A percentile compares a stretch with the other conserved stretches of the same genome.
phyloP scores from a whole-genome alignment of 2,113 vertebrate genomes.

The Campylomormyrus tamandua region DNA sequence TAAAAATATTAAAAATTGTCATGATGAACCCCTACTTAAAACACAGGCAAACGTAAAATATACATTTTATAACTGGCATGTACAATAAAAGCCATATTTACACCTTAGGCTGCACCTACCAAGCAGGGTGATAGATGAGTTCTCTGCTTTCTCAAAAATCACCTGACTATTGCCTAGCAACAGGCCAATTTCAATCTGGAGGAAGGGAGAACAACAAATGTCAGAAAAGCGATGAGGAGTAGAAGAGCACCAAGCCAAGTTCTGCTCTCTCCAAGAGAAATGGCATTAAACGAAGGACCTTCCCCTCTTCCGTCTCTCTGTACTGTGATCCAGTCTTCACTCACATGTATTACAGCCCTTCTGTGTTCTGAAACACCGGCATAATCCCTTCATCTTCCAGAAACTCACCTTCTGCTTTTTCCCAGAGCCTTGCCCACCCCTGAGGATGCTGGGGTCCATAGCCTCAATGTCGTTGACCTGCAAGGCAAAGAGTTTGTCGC shows the following conservation, averaged over 20 bases:
- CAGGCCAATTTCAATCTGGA: slow-evolving; percentile 79
- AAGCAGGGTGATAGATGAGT: slow-evolving; percentile 77
- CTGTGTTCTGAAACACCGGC: not conserved
- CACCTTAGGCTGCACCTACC: slow-evolving; percentile 61
- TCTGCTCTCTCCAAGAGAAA: not conserved
- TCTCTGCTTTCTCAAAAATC: slow-evolving; percentile 92
- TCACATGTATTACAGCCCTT: not conserved
- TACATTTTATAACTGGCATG: not conserved
- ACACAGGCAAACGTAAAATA: not conserved
- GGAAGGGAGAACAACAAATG: not conserved
- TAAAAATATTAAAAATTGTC: not conserved
- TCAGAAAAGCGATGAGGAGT: not conserved
- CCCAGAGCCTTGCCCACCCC: slow-evolving; percentile 57
- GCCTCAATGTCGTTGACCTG: slow-evolving; percentile 84
- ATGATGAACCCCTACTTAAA: not conserved
- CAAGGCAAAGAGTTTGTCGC: slow-evolving; percentile 81
- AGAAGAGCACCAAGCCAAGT: not conserved
- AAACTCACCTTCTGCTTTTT: slow-evolving; percentile 80
- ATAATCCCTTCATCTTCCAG: not conserved
- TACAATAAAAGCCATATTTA: not conserved
- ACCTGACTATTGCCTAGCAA: slow-evolving; percentile 88
- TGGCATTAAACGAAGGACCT: not conserved
- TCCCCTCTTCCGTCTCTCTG: not conserved
- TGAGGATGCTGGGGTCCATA: slow-evolving; percentile 91
- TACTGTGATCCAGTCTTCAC: not conserved